phyloP scores from a whole-genome alignment of 2,888 invertebrate genomes.

The Pseudeuparius sepicola region DNA sequence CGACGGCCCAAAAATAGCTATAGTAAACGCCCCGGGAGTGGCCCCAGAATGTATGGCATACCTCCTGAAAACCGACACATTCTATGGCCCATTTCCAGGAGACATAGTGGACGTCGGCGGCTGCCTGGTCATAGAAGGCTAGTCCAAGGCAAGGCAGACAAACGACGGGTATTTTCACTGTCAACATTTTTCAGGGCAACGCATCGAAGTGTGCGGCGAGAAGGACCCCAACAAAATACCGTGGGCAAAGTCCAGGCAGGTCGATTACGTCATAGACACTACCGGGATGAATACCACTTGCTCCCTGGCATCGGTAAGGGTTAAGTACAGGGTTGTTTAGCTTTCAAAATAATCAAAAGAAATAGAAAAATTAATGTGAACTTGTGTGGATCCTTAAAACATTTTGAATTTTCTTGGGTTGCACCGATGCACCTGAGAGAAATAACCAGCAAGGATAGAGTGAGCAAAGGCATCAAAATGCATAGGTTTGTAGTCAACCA shows the following conservation, averaged over 20 bases:
- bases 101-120: conserved; percentile 20
- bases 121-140: conserved; percentile 19
- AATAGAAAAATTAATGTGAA: no score
- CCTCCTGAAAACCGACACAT: conserved; percentile 20
- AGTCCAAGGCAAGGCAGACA: background rate
- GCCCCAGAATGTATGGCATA: conserved; percentile 18
- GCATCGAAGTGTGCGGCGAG: conserved; percentile 18
- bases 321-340: conserved; percentile 2
- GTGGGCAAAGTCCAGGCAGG: conserved; percentile 19
- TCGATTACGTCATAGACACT: conserved; percentile 23
- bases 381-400: no score
- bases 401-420: no score
- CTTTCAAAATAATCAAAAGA: background rate
- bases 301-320: conserved; percentile 20
- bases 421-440: no score
- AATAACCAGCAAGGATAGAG: no score
- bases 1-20: conserved; percentile 16
- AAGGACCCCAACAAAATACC: conserved; percentile 19
- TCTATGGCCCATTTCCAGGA: conserved; percentile 17
- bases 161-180: no score
- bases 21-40: conserved; percentile 22
- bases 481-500: no score
- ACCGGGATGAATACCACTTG: conserved; percentile 21
- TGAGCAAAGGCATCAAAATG: no score
- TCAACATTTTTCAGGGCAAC: conserved; percentile 21